phyloP scores from a whole-genome alignment of 2,113 vertebrate genomes.

The Dendropsophus ebraccatus region DNA sequence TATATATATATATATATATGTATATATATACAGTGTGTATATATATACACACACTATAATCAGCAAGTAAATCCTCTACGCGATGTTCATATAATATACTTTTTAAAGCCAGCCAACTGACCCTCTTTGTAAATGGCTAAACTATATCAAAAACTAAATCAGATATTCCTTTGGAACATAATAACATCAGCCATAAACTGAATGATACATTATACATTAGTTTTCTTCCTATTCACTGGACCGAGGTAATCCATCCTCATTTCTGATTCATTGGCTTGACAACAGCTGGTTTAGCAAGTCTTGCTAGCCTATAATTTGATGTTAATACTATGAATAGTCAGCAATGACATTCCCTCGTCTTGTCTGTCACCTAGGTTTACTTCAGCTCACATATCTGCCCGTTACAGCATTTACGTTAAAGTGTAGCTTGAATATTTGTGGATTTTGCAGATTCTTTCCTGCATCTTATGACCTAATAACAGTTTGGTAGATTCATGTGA shows the following conservation, averaged over 20 bases:
- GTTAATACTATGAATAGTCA: not conserved
- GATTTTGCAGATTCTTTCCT: not conserved
- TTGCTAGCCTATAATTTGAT: not conserved
- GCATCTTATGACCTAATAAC: constrained; percentile 11
- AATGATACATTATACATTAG: not conserved
- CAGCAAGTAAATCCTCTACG: not conserved
- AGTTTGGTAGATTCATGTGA: constrained; percentile 23
- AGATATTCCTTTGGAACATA: not conserved
- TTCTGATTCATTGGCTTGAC: not conserved
- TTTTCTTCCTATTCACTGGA: not conserved
- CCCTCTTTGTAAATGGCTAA: not conserved
- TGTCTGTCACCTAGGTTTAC: not conserved
- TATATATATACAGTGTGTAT: no score
- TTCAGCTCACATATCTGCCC: not conserved
- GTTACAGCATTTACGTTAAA: not conserved
- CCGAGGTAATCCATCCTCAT: not conserved
- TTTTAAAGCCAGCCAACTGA: not conserved
- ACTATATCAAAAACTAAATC: not conserved
- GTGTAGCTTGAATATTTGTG: constrained; percentile 22
- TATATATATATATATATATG: no score
- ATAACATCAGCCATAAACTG: not conserved
- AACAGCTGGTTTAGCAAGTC: not conserved
- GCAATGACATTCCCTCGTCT: not conserved
- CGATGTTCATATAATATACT: not conserved
- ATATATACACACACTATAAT: not conserved